Conservation (phyloP, 2,797 vertebrate species). For the Sphenodon punctatus region DNA sequence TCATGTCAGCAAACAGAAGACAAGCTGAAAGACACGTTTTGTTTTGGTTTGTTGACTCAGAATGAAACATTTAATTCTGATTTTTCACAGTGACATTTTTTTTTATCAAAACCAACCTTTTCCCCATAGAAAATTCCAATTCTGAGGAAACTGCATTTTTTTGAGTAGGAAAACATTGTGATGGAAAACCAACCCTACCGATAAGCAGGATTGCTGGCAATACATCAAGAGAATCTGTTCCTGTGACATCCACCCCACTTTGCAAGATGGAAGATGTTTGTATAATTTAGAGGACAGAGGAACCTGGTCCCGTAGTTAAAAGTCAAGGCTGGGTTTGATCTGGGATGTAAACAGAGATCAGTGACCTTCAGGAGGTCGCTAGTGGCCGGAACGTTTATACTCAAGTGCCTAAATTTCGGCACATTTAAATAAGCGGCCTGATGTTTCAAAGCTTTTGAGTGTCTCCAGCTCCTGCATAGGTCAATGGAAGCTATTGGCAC, state of each 20-base stretch:
- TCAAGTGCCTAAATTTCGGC: neutral
- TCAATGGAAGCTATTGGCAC: neutral
- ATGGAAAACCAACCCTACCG: no score
- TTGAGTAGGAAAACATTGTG: no score
- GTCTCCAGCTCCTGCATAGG: fast-evolving
- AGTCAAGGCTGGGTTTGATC: slow-evolving; percentile 5
- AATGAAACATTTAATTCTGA: no score
- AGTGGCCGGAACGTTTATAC: neutral
- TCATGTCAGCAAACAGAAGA: no score
- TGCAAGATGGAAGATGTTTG: neutral
- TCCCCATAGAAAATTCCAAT: no score
- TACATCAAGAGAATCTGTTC: slow-evolving; percentile 39
- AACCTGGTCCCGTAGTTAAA: slow-evolving; percentile 28
- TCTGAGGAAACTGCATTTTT: no score
- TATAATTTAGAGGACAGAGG: neutral
- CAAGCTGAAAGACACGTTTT: no score
- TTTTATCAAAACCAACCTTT: no score
- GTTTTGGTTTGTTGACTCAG: no score
- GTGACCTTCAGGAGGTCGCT: neutral
- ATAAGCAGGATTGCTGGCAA: slow-evolving; percentile 31
- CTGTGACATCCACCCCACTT: neutral
- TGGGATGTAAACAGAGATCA: neutral
- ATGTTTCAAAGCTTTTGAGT: neutral
- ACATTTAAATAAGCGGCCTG: fast-evolving
- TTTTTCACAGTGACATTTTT: no score